A percentile compares a stretch with the other conserved stretches of the same genome.
These are phyloP conservation scores for Drosophila truncata DNA, from an alignment of 1,140 invertebrate genomes.

Conservation along the genomic window DNA sequence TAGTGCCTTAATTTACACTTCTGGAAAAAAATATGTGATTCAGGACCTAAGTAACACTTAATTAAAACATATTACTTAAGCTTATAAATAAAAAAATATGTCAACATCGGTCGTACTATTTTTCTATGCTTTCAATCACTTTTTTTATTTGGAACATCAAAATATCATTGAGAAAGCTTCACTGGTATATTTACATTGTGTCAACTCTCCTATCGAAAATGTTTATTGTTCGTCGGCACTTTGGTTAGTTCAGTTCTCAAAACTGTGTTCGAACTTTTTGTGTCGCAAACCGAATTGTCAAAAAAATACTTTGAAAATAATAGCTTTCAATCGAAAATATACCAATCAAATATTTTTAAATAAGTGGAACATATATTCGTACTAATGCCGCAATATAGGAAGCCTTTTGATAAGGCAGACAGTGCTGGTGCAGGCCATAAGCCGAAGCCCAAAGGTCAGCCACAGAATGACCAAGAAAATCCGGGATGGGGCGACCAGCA, in stretches of 20 bases:
- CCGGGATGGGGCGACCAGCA: slow-evolving; percentile 7
- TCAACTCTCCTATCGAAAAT: not conserved
- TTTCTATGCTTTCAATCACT: not conserved
- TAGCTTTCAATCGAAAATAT: not conserved
- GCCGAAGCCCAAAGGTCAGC: slow-evolving; percentile 1
- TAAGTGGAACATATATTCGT: not conserved
- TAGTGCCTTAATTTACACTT: not conserved
- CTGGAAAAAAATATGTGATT: not conserved
- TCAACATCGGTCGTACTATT: too few relatives aligned
- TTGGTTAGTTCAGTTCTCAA: not conserved
- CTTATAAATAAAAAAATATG: not conserved
- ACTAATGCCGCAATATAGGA: not conserved
- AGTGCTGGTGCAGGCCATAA: not conserved
- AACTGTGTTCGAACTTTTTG: not conserved
- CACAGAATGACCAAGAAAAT: not conserved
- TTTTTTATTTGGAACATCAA: not conserved
- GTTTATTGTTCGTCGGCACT: too few relatives aligned
- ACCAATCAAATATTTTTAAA: too few relatives aligned
- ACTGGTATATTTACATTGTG: not conserved
- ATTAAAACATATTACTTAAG: not conserved
- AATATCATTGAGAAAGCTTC: not conserved
- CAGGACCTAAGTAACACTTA: not conserved
- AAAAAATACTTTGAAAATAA: too few relatives aligned
- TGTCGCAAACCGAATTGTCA: not conserved
- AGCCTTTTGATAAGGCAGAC: not conserved